Percentiles rank a stretch among this genome's conserved stretches.
Evolutionary conservation across 2,888 invertebrate species (phyloP).

Genomic region (Cephus pulcher): DNA sequence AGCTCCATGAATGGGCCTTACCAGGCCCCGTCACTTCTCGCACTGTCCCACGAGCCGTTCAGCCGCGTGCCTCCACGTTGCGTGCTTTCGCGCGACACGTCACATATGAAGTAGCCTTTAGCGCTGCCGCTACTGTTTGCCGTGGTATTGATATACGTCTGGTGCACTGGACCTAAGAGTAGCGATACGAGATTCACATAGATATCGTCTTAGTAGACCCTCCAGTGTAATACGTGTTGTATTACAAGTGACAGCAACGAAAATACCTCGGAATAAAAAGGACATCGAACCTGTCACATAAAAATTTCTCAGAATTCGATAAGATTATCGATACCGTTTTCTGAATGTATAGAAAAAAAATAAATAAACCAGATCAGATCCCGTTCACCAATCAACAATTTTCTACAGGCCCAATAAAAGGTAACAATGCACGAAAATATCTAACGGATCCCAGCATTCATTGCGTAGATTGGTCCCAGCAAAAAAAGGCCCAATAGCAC

Average conservation of each 20-base stretch:
- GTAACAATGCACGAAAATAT: not conserved
- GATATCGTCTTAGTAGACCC: not conserved
- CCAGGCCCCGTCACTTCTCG: slow-evolving; percentile 30
- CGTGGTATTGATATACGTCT: not conserved
- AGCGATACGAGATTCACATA: not conserved
- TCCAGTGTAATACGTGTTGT: not conserved
- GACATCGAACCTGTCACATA: not conserved
- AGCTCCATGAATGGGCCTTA: slow-evolving; percentile 48
- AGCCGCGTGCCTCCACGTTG: slow-evolving; percentile 53
- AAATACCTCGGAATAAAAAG: not conserved
- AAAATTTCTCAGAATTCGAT: not conserved
- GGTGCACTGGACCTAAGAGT: not conserved
- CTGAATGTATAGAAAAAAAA: not conserved
- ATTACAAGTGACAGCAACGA: not conserved
- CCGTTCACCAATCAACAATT: not conserved
- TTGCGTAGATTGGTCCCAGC: not conserved
- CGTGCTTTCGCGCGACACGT: slow-evolving; percentile 36
- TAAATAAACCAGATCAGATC: not conserved
- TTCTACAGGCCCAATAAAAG: not conserved
- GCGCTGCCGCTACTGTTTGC: not conserved
- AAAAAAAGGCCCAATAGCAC: not conserved
- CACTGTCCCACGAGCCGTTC: slow-evolving; percentile 44
- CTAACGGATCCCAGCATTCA: not conserved
- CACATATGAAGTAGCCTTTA: not conserved
- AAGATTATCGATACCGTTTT: not conserved